These are phyloP conservation scores for Mobula hypostoma DNA, from an alignment of 2,113 vertebrate species.

Conservation along the genomic window DNA sequence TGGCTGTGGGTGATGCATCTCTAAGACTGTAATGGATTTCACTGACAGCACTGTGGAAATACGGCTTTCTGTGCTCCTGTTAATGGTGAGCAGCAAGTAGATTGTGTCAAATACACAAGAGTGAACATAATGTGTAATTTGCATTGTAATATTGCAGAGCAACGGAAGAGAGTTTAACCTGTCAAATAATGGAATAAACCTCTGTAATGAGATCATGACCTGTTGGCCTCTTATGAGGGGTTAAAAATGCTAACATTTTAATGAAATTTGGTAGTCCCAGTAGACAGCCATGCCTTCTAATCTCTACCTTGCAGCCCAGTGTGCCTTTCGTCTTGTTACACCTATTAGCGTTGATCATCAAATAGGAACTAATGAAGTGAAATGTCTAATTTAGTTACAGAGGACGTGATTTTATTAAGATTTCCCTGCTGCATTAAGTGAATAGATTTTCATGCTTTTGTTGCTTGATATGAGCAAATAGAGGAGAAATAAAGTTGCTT, in stretches of 20 bases:
- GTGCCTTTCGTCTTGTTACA: slow-evolving; percentile 43
- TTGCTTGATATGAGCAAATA: slow-evolving; percentile 25
- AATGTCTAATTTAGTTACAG: slow-evolving; percentile 39
- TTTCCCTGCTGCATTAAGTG: slow-evolving; percentile 40
- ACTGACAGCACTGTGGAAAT: not conserved
- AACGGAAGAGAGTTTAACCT: not conserved
- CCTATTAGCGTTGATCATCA: slow-evolving; percentile 43
- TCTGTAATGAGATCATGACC: not conserved
- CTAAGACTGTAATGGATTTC: not conserved
- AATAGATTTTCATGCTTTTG: slow-evolving; percentile 37
- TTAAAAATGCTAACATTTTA: not conserved
- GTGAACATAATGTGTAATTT: not conserved
- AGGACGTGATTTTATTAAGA: slow-evolving; percentile 43
- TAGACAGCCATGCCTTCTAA: not conserved
- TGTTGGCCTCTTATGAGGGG: not conserved
- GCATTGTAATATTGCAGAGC: not conserved
- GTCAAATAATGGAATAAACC: not conserved
- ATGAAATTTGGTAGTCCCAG: not conserved
- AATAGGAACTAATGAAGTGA: slow-evolving; percentile 23
- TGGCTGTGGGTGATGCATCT: not conserved
- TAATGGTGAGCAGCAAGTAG: not conserved
- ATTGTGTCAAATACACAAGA: not conserved
- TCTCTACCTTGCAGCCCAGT: slow-evolving; percentile 11
- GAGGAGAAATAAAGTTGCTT: slow-evolving; percentile 39
- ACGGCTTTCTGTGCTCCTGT: not conserved